These are phyloP conservation scores for Thalpophila matura DNA, from an alignment of 2,888 invertebrate genomes.

Conservation along the genomic window DNA sequence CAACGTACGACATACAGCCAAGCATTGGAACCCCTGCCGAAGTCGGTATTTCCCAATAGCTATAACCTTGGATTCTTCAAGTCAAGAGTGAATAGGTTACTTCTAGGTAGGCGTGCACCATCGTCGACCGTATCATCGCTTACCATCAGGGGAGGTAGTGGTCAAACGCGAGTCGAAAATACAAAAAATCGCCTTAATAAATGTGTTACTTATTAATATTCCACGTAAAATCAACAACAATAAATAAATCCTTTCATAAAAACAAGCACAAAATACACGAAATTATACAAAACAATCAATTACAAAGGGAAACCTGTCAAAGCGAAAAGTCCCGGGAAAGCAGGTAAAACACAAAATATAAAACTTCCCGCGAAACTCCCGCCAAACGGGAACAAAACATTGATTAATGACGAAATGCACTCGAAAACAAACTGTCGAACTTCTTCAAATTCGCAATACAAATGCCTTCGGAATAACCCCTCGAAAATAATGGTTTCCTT, in stretches of 20 bases:
- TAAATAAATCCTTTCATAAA: slow-evolving; percentile 55
- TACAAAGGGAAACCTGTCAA: slow-evolving; percentile 84
- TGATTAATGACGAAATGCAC: slow-evolving; percentile 91
- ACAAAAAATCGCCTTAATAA: too few relatives aligned
- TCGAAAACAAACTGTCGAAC: slow-evolving; percentile 91
- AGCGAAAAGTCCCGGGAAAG: slow-evolving; percentile 78
- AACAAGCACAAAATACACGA: slow-evolving; percentile 48
- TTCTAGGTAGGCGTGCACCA: too few relatives aligned
- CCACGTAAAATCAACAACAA: slow-evolving; percentile 12
- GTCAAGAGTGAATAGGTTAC: too few relatives aligned
- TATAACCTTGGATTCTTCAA: too few relatives aligned
- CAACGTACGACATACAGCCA: too few relatives aligned
- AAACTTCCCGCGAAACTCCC: slow-evolving; percentile 71
- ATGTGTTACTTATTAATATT: neutral
- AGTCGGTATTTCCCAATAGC: too few relatives aligned
- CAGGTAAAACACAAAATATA: slow-evolving; percentile 88
- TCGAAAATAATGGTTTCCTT: slow-evolving; percentile 90
- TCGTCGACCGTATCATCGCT: too few relatives aligned
- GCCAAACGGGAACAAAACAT: slow-evolving; percentile 86
- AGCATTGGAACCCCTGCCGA: too few relatives aligned
- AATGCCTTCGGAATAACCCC: slow-evolving; percentile 87
- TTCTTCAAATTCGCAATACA: slow-evolving; percentile 90
- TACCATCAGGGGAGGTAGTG: too few relatives aligned
- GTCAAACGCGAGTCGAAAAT: too few relatives aligned
- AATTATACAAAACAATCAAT: slow-evolving; percentile 83